Evolutionary conservation across 1,140 invertebrate genomes (phyloP), one percentile per base, ranked within the genome.

Genomic region (Thereuonema tuberculata): DNA sequence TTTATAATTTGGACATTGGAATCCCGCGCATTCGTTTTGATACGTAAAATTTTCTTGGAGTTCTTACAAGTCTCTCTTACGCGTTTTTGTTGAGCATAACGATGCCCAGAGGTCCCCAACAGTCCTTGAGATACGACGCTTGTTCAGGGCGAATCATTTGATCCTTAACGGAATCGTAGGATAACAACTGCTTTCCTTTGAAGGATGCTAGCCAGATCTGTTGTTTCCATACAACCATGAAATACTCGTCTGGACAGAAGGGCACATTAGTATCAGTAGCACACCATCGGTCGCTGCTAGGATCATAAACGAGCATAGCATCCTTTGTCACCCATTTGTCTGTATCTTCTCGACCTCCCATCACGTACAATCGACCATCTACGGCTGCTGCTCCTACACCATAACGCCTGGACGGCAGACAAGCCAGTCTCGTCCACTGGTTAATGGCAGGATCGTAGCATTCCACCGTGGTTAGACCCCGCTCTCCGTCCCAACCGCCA

Each of bases 221-320:
- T 55, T 55, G 53, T 21, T 55, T 55, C 53, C 53, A 55, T n/a
- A 55, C 53, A 26, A 55, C 53, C 53, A 55, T 55, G 26, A 55
- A 55, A 29, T 55, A 55, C 23, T 55, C 53, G 21, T 55, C 53
- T 28, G 53, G 53, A 29, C 53, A 55, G 53, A 55, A 55, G 14
- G 53, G 53, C 3, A 55, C 53, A 55, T 55, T 55, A 14, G 53
- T 55, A 21, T 55, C 53, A 29, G 53, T 55, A 3, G 53, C 53
- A 55, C 53, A 55, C 53, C 53, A 55, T 5, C 53, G 53, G 23
- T 55, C 53, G 26, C 53, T 55, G 53, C 53, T 55, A 12, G 53
- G 53, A 29, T 55, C 53, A 21, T 55, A 55, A 55, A 55, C 53
- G 5, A 55, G 21, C 53, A 55, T 55, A 12, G 53, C 53, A 21